Evolutionary conservation across 2,113 vertebrate genomes (phyloP).

Genomic region (Oreotrochilus melanogaster): DNA sequence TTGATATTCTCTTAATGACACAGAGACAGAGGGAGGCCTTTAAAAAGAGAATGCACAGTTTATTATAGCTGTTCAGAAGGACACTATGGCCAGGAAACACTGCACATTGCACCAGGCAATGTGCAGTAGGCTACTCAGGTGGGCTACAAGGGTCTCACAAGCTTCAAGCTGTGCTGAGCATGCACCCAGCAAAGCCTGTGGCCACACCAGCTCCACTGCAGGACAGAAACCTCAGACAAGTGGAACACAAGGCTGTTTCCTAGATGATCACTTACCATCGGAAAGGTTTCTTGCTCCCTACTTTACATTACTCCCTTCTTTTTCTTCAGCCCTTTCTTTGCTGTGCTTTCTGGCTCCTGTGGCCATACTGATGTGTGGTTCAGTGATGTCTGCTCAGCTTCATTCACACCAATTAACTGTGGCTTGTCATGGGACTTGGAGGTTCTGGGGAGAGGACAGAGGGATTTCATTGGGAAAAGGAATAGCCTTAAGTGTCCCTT

Average conservation of each 20-base stretch:
- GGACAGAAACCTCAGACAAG: background rate
- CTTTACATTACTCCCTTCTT: background rate
- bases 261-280: rapidly evolving
- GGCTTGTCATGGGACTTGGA: background rate
- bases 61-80: conserved; percentile 10
- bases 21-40: background rate
- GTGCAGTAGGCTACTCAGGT: too few relatives aligned
- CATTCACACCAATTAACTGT: background rate
- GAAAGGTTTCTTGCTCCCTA: background rate
- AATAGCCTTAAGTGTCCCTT: background rate
- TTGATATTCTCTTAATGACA: background rate
- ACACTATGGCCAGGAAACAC: background rate
- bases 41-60: background rate
- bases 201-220: rapidly evolving
- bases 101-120: rapidly evolving
- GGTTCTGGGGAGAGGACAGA: background rate
- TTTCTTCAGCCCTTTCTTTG: background rate
- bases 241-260: background rate
- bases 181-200: rapidly evolving
- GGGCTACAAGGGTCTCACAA: background rate
- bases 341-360: rapidly evolving
- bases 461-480: background rate
- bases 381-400: rapidly evolving
- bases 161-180: rapidly evolving
- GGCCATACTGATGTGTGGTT: rapidly evolving